These are phyloP conservation scores for Valencia hispanica DNA, from an alignment of 2,797 vertebrate species.

Conservation along the genomic window DNA sequence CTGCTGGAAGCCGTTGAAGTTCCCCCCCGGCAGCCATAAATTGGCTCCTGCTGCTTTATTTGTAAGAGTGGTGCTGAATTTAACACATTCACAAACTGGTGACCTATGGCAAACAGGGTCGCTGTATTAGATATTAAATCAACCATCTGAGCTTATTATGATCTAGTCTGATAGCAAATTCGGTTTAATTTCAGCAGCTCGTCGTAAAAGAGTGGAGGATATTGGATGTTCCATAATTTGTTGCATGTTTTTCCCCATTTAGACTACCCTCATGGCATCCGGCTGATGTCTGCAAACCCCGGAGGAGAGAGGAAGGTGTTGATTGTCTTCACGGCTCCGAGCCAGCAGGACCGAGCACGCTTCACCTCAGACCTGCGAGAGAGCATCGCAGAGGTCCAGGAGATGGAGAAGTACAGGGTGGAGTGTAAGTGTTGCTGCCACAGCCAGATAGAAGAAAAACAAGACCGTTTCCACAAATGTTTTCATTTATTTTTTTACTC, in stretches of 20 bases:
- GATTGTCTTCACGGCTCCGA: constrained; percentile 92
- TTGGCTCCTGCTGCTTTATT: not conserved
- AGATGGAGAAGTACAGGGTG: constrained; percentile 96
- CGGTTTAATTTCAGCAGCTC: not conserved
- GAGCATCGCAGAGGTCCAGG: constrained; percentile 92
- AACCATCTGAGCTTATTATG: not conserved
- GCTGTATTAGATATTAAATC: not conserved
- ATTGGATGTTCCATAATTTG: not conserved
- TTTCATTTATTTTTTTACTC: too few relatives aligned
- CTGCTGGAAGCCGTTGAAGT: not conserved
- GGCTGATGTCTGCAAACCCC: constrained; percentile 88
- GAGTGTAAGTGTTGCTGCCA: constrained; percentile 84
- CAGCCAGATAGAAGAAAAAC: too few relatives aligned
- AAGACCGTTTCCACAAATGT: too few relatives aligned
- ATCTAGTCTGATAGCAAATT: not conserved
- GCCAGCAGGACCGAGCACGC: constrained; percentile 90
- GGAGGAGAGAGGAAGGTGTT: constrained; percentile 92
- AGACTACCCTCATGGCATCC: constrained; percentile 95
- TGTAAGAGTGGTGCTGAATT: not conserved
- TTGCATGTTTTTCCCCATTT: not conserved
- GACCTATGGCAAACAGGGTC: not conserved
- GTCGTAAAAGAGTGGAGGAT: too few relatives aligned
- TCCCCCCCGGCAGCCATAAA: not conserved
- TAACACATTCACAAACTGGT: not conserved
- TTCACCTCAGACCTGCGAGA: constrained; percentile 93